Evolutionary conservation across 2,113 vertebrate genomes (phyloP).

Genomic region (Psilopogon haemacephalus): DNA sequence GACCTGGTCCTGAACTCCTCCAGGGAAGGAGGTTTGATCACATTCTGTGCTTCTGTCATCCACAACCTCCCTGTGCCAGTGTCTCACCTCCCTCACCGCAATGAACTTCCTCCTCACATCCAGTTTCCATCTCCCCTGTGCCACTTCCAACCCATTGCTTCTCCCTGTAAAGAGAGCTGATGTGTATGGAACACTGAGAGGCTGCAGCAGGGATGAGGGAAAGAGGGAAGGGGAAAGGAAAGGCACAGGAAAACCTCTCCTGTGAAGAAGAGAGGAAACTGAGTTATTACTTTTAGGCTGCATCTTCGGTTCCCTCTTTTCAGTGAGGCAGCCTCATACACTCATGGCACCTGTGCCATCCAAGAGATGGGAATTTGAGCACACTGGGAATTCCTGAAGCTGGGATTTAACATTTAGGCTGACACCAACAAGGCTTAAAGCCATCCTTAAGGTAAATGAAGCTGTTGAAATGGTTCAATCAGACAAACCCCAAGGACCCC

Average conservation of each 20-base stretch:
- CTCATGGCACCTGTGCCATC: fast-evolving
- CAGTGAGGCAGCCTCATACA: neutral
- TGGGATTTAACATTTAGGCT: neutral
- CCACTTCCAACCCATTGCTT: no score
- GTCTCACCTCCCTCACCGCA: no score
- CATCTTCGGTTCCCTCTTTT: neutral
- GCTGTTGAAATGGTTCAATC: neutral
- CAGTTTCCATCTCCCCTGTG: no score
- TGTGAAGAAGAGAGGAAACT: neutral
- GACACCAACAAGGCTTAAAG: neutral
- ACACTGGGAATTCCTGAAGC: neutral
- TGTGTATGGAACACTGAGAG: neutral
- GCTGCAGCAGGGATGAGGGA: neutral
- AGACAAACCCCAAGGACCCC: neutral
- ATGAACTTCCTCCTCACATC: no score
- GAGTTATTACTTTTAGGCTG: neutral
- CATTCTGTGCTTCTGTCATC: no score
- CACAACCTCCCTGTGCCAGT: no score
- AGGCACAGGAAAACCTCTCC: neutral
- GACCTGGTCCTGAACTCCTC: no score
- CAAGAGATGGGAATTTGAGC: neutral
- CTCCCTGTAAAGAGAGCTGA: neutral
- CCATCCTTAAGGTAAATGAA: neutral
- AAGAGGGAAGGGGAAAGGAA: neutral
- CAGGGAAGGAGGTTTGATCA: no score